Conservation (phyloP, 2,888 invertebrate genomes). For the Hirtodrosophila cameraria region DNA sequence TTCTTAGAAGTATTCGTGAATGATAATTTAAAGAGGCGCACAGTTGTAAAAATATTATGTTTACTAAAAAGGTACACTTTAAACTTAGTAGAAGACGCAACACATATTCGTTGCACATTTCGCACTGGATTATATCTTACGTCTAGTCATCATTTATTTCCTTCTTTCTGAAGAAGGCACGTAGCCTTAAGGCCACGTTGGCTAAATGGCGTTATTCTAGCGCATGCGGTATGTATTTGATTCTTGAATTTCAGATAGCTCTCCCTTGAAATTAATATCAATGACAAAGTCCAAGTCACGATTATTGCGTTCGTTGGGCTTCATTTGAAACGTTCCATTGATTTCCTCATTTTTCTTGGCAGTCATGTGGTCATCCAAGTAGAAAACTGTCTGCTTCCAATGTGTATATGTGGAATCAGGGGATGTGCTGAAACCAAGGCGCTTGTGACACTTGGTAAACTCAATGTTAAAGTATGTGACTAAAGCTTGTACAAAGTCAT, state of each 20-base stretch:
- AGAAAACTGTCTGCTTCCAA: constrained; percentile 99
- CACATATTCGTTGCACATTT: constrained; percentile 68
- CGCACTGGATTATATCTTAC: constrained; percentile 73
- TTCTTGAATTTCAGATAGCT: constrained; percentile 93
- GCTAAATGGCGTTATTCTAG: constrained; percentile 81
- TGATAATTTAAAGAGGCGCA: constrained; percentile 69
- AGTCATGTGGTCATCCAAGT: constrained; percentile 98
- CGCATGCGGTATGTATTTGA: constrained; percentile 96
- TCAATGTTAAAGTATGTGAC: constrained; percentile 99
- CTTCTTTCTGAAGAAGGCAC: constrained; percentile 36
- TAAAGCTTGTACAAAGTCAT: constrained; percentile 98
- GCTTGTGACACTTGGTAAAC: constrained; percentile 99
- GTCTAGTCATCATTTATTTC: constrained; percentile 63
- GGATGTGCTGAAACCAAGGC: constrained; percentile 98
- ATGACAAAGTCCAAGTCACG: constrained; percentile 98
- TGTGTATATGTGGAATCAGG: constrained; percentile 99
- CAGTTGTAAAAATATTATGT: constrained; percentile 62
- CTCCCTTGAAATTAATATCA: constrained; percentile 96
- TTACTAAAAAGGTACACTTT: constrained; percentile 75
- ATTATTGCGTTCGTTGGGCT: constrained; percentile 97
- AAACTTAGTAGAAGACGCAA: constrained; percentile 74
- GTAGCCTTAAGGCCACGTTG: constrained; percentile 36
- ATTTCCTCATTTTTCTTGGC: constrained; percentile 97
- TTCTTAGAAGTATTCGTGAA: constrained; percentile 63
- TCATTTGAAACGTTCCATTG: constrained; percentile 95